Base-by-base conservation (phyloP, 2,888 invertebrate genomes). In the Ephialtes manifestator region DNA sequence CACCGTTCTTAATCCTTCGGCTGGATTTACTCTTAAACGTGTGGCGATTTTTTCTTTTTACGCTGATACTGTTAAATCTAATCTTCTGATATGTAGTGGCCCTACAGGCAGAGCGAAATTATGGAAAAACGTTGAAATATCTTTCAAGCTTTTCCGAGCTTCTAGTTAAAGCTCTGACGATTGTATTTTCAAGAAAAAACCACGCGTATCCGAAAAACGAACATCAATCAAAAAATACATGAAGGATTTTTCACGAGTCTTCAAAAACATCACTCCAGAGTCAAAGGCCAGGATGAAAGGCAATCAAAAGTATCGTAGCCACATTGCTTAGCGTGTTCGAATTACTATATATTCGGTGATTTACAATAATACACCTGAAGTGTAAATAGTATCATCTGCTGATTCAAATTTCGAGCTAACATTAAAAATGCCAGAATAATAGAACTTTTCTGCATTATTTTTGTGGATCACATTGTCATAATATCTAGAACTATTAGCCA, bases 31-130 rank as follows among this genome's bases (percentile, higher is more conserved):
- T 0, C 43, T n/a, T 43, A 55, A 13, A 24, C 51, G 28, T 28
- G 31, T n/a, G 20, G 13, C 13, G n/a, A 71, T 65, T 81, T 90
- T 90, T 90, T 92, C 90, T 92, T 92, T 92, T 90, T 87, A 92
- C 92, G 92, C 92, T 92, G 92, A 91, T 89, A 90, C 90, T 89
- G 90, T 92, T 92, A 90, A 92, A 92, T 90, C 89, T 92, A 92
- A 93, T 93, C 92, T 92, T 86, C 87, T 86, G 85, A 88, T 89
- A 88, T 51, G 18, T 18, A 8, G n/a, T 18, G 51, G 18, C 18
- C 4, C 86, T 87, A 88, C 86, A 76, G 82, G 55, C 75, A 2
- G 46, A 11, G 4, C 10, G 13, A 48, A 51, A n/a, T 51, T 51
- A 48, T 18, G 18, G n/a, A 51, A n/a, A 51, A n/a, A 18, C 4